These are phyloP conservation scores for Percopsis transmontana DNA, from an alignment of 2,113 vertebrate species.

Conservation along the genomic window DNA sequence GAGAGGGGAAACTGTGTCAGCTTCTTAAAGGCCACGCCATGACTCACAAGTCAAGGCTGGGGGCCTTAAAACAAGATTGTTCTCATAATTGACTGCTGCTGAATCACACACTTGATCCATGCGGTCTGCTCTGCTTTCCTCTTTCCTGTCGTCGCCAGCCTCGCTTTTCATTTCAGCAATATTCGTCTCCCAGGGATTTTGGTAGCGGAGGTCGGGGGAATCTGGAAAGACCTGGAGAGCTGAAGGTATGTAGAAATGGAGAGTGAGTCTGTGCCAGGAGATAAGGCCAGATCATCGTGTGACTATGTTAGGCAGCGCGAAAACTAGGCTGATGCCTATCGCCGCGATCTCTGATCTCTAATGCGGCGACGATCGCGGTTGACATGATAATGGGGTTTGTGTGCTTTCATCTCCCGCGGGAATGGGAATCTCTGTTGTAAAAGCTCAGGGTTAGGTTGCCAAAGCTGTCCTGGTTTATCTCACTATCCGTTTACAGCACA, in stretches of 20 bases:
- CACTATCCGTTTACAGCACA: conserved; percentile 29
- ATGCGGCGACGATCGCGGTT: conserved; percentile 2
- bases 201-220: neutral
- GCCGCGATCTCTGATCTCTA: neutral
- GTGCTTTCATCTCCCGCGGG: neutral
- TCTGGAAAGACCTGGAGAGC: neutral
- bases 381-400: neutral
- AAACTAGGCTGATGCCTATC: conserved; percentile 6
- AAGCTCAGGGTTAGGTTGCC: conserved; percentile 29
- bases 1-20: conserved; percentile 40
- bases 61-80: conserved; percentile 64
- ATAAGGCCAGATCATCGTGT: neutral
- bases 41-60: conserved; percentile 66
- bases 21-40: conserved; percentile 53
- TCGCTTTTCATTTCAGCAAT: conserved; percentile 35
- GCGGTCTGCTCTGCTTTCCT: conserved; percentile 13
- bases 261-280: neutral
- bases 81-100: conserved; percentile 53
- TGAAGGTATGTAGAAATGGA: conserved; percentile 9
- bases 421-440: conserved; percentile 23
- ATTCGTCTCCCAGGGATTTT: conserved; percentile 17
- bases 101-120: conserved; percentile 44
- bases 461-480: conserved; percentile 48
- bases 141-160: neutral
- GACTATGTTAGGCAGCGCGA: conserved; percentile 2